Percentiles rank a stretch among this genome's conserved stretches.
Conservation (phyloP, 92 coral and sea anemone genomes). For the Meandrina meandrites region DNA sequence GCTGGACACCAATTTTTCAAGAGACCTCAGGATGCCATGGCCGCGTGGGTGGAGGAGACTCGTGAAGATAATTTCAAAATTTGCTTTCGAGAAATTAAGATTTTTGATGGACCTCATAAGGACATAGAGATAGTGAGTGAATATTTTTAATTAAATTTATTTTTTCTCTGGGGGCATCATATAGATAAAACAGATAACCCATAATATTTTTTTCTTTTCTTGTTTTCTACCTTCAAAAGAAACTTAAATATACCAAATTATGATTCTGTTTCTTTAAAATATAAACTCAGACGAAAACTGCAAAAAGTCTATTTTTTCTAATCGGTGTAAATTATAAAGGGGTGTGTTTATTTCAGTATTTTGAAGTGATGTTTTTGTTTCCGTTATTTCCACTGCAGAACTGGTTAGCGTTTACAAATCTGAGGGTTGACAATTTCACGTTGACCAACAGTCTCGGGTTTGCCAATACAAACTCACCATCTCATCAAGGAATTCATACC, state of each 20-base stretch:
- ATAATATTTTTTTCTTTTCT: too few relatives aligned
- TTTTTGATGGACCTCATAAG: slow-evolving; percentile 77
- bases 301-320: too few relatives aligned
- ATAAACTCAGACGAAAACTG: too few relatives aligned
- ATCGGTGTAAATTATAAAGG: too few relatives aligned
- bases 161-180: too few relatives aligned
- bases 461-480: neutral
- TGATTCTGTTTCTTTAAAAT: too few relatives aligned
- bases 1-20: neutral
- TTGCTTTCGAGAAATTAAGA: slow-evolving; percentile 71
- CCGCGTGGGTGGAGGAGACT: slow-evolving; percentile 76
- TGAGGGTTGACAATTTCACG: neutral
- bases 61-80: slow-evolving; percentile 54
- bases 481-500: neutral
- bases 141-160: neutral
- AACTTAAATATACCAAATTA: too few relatives aligned
- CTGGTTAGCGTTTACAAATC: neutral
- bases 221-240: too few relatives aligned
- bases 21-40: slow-evolving; percentile 67
- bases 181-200: too few relatives aligned
- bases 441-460: neutral
- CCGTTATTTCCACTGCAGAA: neutral
- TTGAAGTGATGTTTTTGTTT: too few relatives aligned
- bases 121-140: slow-evolving; percentile 53
- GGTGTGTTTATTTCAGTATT: too few relatives aligned